phyloP scores from a whole-genome alignment of 1,140 invertebrate species.

The Drosophila lowei region DNA sequence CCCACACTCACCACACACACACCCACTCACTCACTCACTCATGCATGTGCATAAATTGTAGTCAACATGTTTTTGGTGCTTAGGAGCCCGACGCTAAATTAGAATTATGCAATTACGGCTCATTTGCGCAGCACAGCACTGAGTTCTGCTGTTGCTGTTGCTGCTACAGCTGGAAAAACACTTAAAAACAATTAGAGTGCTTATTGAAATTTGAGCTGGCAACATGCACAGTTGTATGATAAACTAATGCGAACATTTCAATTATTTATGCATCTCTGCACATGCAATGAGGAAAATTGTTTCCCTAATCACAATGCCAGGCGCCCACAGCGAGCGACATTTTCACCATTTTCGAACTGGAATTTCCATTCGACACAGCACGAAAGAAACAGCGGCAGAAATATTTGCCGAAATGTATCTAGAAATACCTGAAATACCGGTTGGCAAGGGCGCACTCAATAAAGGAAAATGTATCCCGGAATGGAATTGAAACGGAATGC shows the following conservation, averaged over 20 bases:
- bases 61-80: constrained; percentile 67
- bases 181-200: constrained; percentile 82
- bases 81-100: constrained; percentile 72
- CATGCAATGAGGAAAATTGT: constrained; percentile 67
- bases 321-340: background rate
- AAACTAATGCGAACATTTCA: constrained; percentile 69
- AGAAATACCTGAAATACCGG: too few relatives aligned
- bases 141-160: constrained; percentile 10
- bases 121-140: constrained; percentile 66
- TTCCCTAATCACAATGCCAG: constrained; percentile 51
- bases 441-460: too few relatives aligned
- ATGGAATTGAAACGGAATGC: too few relatives aligned
- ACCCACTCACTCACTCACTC: constrained; percentile 6
- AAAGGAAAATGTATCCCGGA: too few relatives aligned
- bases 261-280: constrained; percentile 68
- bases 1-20: constrained; percentile 4
- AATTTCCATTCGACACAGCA: constrained; percentile 5
- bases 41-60: constrained; percentile 61
- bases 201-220: constrained; percentile 73
- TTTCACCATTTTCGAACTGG: background rate
- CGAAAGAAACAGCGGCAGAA: too few relatives aligned
- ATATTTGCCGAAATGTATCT: too few relatives aligned
- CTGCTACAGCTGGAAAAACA: constrained; percentile 63
- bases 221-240: constrained; percentile 58
- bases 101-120: constrained; percentile 81